Evolutionary conservation across 2,113 vertebrate species (phyloP), one percentile per base, ranked within the genome.

Genomic region (Nycticorax nycticorax): DNA sequence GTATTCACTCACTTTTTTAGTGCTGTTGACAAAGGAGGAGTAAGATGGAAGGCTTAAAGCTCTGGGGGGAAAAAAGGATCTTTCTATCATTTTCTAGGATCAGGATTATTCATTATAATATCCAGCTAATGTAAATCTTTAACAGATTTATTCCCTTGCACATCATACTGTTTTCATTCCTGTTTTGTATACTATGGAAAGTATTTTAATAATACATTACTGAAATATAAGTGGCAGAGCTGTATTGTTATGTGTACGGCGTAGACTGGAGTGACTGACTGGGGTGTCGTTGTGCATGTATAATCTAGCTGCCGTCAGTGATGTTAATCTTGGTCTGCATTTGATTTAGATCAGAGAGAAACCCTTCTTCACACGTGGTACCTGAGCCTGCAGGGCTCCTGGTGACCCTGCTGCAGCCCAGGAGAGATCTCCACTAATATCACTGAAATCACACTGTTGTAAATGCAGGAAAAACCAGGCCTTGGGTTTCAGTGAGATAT

Each of bases 1-100:
- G 73, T 96, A 88, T 92, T 96, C 89, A 69, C 94, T 92, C 89
- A 32, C 84, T 91, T 81, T 94, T 95, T 89, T 69, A 95, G 64
- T 39, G 71, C 62, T 89, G 69, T 66, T 95, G 83, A 92, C 94
- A 96, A 92, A 86, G 55, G 73, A 92, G 48, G 85, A 73, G 43
- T 90, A 74, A 94, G 20, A 96, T 66, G 84, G 45, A 97, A 19
- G 30, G 45, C 66, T 95, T 88, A 82, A 87, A 88, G 60, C 59
- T 89, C 63, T 63, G 22, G 9, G 39, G 2, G 21, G 48, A 57
- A 80, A 66, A 47, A n/a, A 4, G 7, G 21, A 79, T 69, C 14
- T 93, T 94, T 59, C 50, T 30, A 48, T 71, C 7, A 21, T 84
- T 89, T 95, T 73, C 72, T 81, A 83, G 55, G 30, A 67, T 68